These are phyloP conservation scores for Andricus grossulariae DNA, from an alignment of 1,140 invertebrate genomes.

Conservation along the genomic window DNA sequence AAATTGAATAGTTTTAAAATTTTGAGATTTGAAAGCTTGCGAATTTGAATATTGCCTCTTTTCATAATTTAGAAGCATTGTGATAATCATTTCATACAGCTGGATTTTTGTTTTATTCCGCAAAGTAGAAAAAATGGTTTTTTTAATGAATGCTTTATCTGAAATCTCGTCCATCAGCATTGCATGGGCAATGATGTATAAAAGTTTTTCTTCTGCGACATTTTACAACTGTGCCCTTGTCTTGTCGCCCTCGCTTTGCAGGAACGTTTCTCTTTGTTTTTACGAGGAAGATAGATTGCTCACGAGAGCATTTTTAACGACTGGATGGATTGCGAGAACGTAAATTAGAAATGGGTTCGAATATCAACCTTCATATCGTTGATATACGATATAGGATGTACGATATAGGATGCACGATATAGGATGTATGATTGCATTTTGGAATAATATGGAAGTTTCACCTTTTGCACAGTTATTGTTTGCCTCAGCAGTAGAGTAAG, in stretches of 20 bases:
- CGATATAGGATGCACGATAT: background rate
- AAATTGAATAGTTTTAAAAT: no score
- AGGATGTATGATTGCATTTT: no score
- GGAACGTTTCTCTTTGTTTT: slow-evolving; percentile 8
- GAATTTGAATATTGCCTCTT: no score
- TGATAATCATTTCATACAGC: no score
- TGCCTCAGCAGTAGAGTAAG: slow-evolving; percentile 45
- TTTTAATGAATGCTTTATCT: no score
- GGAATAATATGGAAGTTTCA: slow-evolving; percentile 12
- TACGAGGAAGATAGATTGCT: slow-evolving; percentile 17
- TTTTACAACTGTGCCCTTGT: slow-evolving; percentile 5
- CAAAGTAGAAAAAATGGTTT: no score
- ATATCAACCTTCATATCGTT: slow-evolving; percentile 46
- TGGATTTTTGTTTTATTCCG: no score
- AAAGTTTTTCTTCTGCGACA: background rate
- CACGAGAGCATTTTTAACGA: slow-evolving; percentile 33
- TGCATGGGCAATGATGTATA: background rate
- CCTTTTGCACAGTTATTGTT: background rate
- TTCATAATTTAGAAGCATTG: no score
- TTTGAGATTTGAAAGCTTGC: no score
- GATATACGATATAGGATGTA: slow-evolving; percentile 42
- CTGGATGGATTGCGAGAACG: slow-evolving; percentile 36
- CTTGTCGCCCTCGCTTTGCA: background rate
- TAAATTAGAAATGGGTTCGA: slow-evolving; percentile 47
- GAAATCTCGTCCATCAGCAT: background rate